Conservation (phyloP, 64 coral and sea anemone genomes). For the Stichodactyla helianthus region DNA sequence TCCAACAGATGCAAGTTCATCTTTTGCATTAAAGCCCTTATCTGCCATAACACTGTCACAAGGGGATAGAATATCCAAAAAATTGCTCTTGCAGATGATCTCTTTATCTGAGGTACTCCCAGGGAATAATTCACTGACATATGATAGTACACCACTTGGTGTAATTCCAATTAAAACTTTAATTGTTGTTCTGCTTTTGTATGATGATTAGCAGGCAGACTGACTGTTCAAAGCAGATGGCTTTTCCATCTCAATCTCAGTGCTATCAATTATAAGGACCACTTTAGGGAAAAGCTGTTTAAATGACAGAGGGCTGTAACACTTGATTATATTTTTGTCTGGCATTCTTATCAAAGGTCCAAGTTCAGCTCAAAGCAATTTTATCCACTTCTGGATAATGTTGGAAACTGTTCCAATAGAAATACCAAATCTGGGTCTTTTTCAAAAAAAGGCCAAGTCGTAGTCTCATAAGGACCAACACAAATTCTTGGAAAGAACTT, state of each 20-base stretch:
- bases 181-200: not conserved
- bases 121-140: constrained; percentile 18
- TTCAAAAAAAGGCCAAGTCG: not conserved
- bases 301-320: too few species aligned
- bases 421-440: not conserved
- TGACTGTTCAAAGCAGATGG: not conserved
- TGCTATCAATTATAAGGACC: constrained; percentile 22
- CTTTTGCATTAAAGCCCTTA: constrained; percentile 2
- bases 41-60: constrained; percentile 19
- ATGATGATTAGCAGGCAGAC: constrained; percentile 16
- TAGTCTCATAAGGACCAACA: constrained; percentile 12
- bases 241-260: constrained; percentile 22
- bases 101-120: constrained; percentile 13
- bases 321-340: too few species aligned
- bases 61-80: not conserved
- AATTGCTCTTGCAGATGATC: constrained; percentile 4
- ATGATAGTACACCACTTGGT: not conserved
- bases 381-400: not conserved
- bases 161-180: constrained; percentile 14
- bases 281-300: not conserved
- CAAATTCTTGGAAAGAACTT: constrained; percentile 26
- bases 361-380: not conserved
- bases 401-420: not conserved
- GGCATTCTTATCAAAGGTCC: not conserved
- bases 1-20: constrained; percentile 33